phyloP scores from a whole-genome alignment of 2,797 vertebrate genomes.

The Helostoma temminkii region DNA sequence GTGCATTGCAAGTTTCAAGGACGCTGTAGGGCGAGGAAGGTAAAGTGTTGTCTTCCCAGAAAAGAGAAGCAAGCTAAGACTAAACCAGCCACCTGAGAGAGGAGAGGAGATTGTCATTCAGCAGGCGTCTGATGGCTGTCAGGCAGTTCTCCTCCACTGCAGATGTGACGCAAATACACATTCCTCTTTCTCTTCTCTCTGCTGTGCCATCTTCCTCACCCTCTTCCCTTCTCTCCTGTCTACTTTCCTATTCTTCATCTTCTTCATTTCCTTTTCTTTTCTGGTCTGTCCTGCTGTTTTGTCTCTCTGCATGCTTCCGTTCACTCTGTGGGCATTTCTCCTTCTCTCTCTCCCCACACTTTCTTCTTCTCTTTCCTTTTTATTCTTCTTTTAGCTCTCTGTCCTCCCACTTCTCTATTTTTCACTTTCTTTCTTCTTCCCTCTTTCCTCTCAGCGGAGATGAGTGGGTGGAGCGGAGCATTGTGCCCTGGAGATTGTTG shows the following conservation, averaged over 20 bases:
- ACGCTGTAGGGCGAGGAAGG: constrained; percentile 21
- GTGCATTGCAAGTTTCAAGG: constrained; percentile 59
- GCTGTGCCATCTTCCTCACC: constrained; percentile 56
- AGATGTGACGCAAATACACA: constrained; percentile 74
- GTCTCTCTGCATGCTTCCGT: constrained; percentile 3
- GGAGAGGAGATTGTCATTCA: constrained; percentile 77
- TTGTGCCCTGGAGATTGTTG: constrained; percentile 79
- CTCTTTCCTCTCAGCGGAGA: constrained; percentile 68
- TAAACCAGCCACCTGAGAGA: constrained; percentile 66
- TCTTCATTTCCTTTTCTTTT: constrained; percentile 31
- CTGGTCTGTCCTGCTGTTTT: constrained; percentile 31
- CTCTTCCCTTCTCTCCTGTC: constrained; percentile 13
- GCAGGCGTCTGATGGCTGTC: constrained; percentile 75
- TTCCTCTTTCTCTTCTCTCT: constrained; percentile 52
- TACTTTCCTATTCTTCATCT: constrained; percentile 32
- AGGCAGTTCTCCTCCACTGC: constrained; percentile 78
- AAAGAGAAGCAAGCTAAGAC: constrained; percentile 3
- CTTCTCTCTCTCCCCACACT: neutral
- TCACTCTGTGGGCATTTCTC: constrained; percentile 18
- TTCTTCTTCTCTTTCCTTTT: neutral
- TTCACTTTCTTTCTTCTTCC: constrained; percentile 38
- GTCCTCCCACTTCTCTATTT: constrained; percentile 48
- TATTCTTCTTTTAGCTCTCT: constrained; percentile 11
- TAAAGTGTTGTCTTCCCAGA: constrained; percentile 18
- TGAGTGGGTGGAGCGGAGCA: constrained; percentile 78